Evolutionary conservation across 2,888 invertebrate genomes (phyloP).

Genomic region (Anthophora plumipes): DNA sequence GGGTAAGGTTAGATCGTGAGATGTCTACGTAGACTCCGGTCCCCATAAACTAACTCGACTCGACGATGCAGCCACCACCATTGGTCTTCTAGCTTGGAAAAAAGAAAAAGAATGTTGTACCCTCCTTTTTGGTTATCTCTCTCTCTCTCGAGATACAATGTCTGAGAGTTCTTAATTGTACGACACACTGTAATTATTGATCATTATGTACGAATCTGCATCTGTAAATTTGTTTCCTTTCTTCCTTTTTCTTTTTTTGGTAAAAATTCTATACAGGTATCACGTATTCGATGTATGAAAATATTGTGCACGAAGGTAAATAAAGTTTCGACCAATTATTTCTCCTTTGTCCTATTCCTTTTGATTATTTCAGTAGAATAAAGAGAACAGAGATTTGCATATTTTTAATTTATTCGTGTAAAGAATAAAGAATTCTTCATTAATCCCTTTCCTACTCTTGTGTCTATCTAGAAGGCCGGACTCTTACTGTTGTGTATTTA

Average conservation of each 20-base stretch:
- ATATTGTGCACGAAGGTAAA: neutral
- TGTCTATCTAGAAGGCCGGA: neutral
- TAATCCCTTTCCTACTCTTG: neutral
- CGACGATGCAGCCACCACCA: constrained; percentile 76
- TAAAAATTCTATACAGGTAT: too few relatives aligned
- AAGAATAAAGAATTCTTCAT: neutral
- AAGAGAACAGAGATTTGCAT: neutral
- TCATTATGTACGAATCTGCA: neutral
- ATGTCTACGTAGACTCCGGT: constrained; percentile 81
- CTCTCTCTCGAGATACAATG: neutral
- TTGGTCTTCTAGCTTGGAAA: constrained; percentile 62
- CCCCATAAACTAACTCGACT: constrained; percentile 81
- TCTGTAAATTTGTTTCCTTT: neutral
- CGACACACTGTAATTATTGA: neutral
- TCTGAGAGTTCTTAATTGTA: neutral
- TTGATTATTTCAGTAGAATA: neutral
- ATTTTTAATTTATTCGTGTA: neutral
- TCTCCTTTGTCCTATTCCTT: neutral
- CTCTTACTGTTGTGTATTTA: neutral
- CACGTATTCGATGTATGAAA: too few relatives aligned
- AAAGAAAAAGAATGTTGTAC: too few relatives aligned
- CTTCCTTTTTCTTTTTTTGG: neutral
- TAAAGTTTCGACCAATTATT: neutral
- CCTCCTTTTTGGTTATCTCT: neutral
- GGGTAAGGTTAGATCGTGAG: constrained; percentile 82